Evolutionary conservation across 2,888 invertebrate species (phyloP), one percentile per base, ranked within the genome.

Genomic region (Rhimphoctona megacephalus): DNA sequence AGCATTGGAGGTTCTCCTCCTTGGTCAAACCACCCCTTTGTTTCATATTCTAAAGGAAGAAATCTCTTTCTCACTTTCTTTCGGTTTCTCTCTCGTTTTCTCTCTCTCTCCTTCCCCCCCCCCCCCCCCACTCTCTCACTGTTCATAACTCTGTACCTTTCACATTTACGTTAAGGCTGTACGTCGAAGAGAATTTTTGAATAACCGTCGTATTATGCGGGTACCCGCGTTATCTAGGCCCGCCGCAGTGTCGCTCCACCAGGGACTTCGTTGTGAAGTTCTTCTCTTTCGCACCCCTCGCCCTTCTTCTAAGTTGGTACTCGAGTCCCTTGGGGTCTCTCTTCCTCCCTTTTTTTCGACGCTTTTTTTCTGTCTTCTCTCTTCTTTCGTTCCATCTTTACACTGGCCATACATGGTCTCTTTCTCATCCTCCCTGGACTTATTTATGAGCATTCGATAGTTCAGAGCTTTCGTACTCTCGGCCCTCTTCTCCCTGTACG

Each of bases 111-210:
- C 30, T 25, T 69, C 36, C 6, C 7, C n/a, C 61, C 17, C 46
- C 66, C 25, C 22, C 70, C 61, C 33, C n/a, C n/a, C n/a, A n/a
- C n/a, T n/a, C n/a, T n/a, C n/a, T n/a, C n/a, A n/a, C n/a, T 33
- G 49, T 54, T 30, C 36, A 8, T 54, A 61, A 46, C 69, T 57
- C 22, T 57, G 19, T 57, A 25, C 57, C 57, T 43, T 61, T 61
- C 52, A 30, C 30, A 30, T 67, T 69, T 57, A 49, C 11, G 74
- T 61, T 43, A 52, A 25, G 74, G 74, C 52, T 80, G 54, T 46
- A 52, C 57, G 82, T 52, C 70, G 88, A 85, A 86, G 85, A 82
- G 86, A 86, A 87, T 88, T 87, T 88, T 88, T 87, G 84, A 88
- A 87, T 86, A 87, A 83, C 83, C 78, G 85, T 74, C 73, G 81